Evolutionary conservation across 2,113 vertebrate genomes (phyloP), one percentile per base, ranked within the genome.

Genomic region (Triplophysa tibetana): DNA sequence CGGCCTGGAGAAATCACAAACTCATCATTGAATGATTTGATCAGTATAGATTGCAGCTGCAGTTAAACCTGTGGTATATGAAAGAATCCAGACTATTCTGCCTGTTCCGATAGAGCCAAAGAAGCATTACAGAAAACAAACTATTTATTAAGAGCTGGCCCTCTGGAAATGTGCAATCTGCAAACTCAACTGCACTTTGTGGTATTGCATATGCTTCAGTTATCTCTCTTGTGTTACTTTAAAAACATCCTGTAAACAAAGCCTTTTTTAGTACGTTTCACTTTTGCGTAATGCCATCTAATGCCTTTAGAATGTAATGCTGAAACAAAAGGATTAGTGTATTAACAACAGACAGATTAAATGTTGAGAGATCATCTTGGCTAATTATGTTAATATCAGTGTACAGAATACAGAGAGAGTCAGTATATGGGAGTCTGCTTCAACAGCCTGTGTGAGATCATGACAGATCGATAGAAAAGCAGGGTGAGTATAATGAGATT

Each of bases 341-440:
- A 23, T 73, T 60, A 73, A 64, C 58, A 50, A 23, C 41, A 75
- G 23, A 50, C n/a, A 50, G 73, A 75, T 64, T 50, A 75, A 63
- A 75, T 64, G 29, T 13, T 12, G 56, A 38, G 58, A 75, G 38
- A 75, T 63, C 56, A 63, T 48, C 38, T 76, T 50, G 43, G 21
- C 56, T 75, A 75, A 75, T 75, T 75, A 50, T 75, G 23, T 26
- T 50, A 50, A 75, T 41, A 75, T 64, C 45, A 75, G 43, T 50
- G 60, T 50, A 19, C 19, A 60, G 16, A 75, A 52, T 75, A 63
- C 43, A 5, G 16, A 64, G 23, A 52, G 23, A 75, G 2, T 64
- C 9, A 75, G 14, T 60, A 43, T 45, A 19, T 43, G 10, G 33
- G 56, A 21, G 43, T 43, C 5, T 8, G 45, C 33, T 8, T 38